Conservation (phyloP, 2,113 vertebrate species). For the Miniopterus natalensis region DNA sequence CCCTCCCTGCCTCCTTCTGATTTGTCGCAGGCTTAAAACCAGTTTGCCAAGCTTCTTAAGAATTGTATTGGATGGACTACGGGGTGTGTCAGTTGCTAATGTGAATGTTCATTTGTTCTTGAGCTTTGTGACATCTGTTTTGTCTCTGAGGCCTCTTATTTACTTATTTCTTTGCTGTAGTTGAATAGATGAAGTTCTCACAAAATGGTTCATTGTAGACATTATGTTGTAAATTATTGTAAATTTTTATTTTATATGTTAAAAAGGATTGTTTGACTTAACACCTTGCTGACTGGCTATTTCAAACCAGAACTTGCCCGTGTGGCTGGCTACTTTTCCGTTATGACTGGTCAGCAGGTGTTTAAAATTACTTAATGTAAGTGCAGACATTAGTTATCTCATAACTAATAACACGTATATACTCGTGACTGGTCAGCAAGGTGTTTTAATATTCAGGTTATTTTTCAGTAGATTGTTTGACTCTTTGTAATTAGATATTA, state of each 20-base stretch:
- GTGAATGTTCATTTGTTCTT: conserved; percentile 21
- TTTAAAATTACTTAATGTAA: too few species aligned
- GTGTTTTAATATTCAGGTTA: neutral
- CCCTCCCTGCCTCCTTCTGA: neutral
- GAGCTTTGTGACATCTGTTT: neutral
- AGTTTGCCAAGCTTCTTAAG: neutral
- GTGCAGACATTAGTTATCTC: too few species aligned
- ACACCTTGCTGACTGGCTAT: too few species aligned
- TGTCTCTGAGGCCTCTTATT: conserved; percentile 8
- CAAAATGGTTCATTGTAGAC: conserved; percentile 1
- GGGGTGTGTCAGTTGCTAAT: neutral
- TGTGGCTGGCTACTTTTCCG: too few species aligned
- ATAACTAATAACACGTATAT: too few species aligned
- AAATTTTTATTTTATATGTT: conserved; percentile 36
- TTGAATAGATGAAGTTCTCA: conserved; percentile 3
- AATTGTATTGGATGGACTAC: conserved; percentile 6
- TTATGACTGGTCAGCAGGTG: too few species aligned
- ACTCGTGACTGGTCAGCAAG: too few species aligned
- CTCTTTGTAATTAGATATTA: neutral
- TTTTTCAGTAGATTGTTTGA: conserved; percentile 43
- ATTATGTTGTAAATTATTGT: neutral
- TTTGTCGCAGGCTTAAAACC: neutral
- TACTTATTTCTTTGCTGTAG: neutral
- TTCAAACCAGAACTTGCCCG: too few species aligned
- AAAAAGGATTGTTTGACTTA: neutral